Conservation (phyloP, 2,113 vertebrate genomes). For the Erythrocercus mccallii region DNA sequence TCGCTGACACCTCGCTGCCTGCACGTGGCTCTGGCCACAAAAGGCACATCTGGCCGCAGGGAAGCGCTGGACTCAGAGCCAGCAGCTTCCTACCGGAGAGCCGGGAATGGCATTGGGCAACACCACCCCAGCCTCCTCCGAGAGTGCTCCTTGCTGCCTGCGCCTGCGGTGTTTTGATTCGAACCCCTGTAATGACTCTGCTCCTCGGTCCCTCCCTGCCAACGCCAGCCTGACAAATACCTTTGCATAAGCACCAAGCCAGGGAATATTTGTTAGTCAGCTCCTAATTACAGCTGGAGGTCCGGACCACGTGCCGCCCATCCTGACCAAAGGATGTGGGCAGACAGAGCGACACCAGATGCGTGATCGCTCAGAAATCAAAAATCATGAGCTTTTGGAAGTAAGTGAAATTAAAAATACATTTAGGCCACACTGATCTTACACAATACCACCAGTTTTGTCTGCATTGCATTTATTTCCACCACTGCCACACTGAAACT, state of each 20-base stretch:
- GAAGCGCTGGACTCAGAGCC: background rate
- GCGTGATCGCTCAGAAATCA: background rate
- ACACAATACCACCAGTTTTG: background rate
- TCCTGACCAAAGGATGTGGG: background rate
- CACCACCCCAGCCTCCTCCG: background rate
- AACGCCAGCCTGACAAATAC: background rate
- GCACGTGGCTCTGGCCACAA: background rate
- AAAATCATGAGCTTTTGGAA: background rate
- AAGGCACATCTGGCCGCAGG: background rate
- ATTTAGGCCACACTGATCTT: too few species aligned
- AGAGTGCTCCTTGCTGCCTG: background rate
- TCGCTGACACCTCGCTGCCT: background rate
- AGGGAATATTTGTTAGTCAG: background rate
- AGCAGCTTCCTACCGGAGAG: background rate
- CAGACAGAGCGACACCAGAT: fast-evolving
- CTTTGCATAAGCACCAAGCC: background rate
- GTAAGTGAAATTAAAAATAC: background rate
- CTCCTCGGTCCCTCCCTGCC: background rate
- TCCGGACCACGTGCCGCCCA: background rate
- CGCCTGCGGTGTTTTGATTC: background rate
- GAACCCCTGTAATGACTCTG: background rate
- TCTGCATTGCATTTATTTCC: fast-evolving
- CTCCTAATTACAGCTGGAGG: background rate
- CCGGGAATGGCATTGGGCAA: background rate
- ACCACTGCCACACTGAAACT: background rate